phyloP scores from a whole-genome alignment of 2,888 invertebrate genomes.

The Pheosia gnoma region DNA sequence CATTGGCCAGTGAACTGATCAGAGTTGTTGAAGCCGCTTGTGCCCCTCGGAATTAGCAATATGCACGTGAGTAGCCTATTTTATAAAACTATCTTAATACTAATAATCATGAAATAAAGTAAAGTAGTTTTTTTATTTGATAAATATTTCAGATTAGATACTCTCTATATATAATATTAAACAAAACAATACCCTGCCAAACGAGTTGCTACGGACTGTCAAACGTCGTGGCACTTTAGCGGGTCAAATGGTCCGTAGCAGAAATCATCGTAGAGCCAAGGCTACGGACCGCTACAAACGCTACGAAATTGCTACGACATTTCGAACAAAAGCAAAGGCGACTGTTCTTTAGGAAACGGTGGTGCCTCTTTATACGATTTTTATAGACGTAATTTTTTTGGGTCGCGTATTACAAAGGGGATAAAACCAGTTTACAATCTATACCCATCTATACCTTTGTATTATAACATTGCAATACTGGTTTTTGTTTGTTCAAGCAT shows the following conservation, averaged over 20 bases:
- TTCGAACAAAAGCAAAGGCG: slow-evolving; percentile 10
- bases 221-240: slow-evolving; percentile 17
- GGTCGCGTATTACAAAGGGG: neutral
- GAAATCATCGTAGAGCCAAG: slow-evolving; percentile 20
- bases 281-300: slow-evolving; percentile 20
- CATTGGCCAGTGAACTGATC: neutral
- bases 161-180: neutral
- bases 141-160: neutral
- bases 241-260: slow-evolving; percentile 31
- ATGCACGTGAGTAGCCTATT: neutral
- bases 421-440: neutral
- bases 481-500: too few species aligned
- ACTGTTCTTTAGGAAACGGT: slow-evolving; percentile 15
- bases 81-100: too few species aligned
- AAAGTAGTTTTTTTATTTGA: neutral
- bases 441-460: too few species aligned
- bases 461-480: too few species aligned
- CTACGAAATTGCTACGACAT: slow-evolving; percentile 22
- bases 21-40: neutral
- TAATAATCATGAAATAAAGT: neutral
- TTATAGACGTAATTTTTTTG: neutral
- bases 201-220: slow-evolving; percentile 24
- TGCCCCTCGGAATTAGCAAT: neutral
- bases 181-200: neutral
- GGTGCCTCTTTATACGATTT: neutral